Evolutionary conservation across 2,888 invertebrate genomes (phyloP), one percentile per base, ranked within the genome.

Genomic region (Trissolcus brochymenae): DNA sequence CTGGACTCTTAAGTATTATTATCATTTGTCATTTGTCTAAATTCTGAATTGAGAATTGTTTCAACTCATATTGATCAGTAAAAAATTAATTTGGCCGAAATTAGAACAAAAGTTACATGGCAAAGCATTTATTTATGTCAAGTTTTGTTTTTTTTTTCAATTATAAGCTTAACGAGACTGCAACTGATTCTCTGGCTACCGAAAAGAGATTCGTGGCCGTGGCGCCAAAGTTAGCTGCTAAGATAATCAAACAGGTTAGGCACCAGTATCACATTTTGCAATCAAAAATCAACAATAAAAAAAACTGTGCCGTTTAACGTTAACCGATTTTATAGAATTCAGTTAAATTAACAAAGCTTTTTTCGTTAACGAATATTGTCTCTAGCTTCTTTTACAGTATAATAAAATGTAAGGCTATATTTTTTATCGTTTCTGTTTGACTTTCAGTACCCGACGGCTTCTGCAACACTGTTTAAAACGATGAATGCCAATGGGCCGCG

Each of bases 401-500:
- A 35, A 4, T 35, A 3, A 35, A 35, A 35, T 9, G 35, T 11
- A 35, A 7, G 9, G 1, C 6, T 1, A 35, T 0, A 35, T 35
- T 3, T 35, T 3, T 25, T 6, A 35, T 9, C 6, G 11, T 9
- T 35, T 35, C 6, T 11, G 35, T 46, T 46, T 16, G 4, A 46
- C 16, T 51, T 74, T 4, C 73, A 87, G 88, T 87, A 86, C 57
- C 85, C 87, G 65, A 82, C 85, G 16, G 86, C 87, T 43, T 81
- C 87, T 11, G 84, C 87, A 11, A 83, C 86, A 1, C 82, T 88
- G 35, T 76, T 88, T 60, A 88, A 88, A 70, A 84, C 84, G 25
- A 84, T 82, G 7, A 82, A 83, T 29, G 79, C 83, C 40, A 85
- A 84, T 76, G 87, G 87, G 11, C 86, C 90, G 46, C 90, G 91